Base-by-base conservation (phyloP, 2,113 vertebrate genomes). In the Aptenodytes patagonicus region DNA sequence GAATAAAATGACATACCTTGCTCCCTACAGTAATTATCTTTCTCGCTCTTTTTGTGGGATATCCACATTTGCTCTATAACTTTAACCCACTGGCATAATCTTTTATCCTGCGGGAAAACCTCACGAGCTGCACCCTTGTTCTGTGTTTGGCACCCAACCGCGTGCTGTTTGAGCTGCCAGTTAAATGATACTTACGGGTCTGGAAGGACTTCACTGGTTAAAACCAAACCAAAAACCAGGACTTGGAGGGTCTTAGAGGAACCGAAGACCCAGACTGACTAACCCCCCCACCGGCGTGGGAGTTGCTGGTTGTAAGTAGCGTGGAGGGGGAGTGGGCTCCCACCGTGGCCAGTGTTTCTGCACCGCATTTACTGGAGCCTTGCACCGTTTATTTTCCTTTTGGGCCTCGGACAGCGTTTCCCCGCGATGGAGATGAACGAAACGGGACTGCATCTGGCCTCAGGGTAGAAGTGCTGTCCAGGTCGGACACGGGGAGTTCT, bases 201-300 rank as follows among this genome's bases (percentile, higher is more conserved):
- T 20, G 38, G 52, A 9, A n/a, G 49, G 49, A 17, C 42, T 34
- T 47, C 44, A 12, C 15, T 13, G 17, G 28, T 31, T 31, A 7
- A 25, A 19, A 42, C 11, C 34, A 31, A 55, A 57, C 5, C n/a
- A 25, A 61, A 38, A 28, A 9, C 3, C 40, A 22, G 42, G 31
- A 16, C 31, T 17, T 47, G 42, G 34, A n/a, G 42, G 31, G 8
- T 32, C 46, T 31, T 11, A 19, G 26, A n/a, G 62, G 38, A 31
- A 11, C n/a, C 9, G 1, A 19, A 38, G 44, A 24, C 40, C 36
- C 7, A 5, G 42, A 5, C n/a, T 4, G 38, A 40, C 40, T 7
- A 8, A 12, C 13, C 12, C 32, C n/a, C 36, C 7, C 13, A 4
- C 21, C 3, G 0, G 21, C 1, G 4, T 10, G 32, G 32, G 44